These are phyloP conservation scores for Cylloceria caligata DNA, from an alignment of 2,888 invertebrate species.

Conservation along the genomic window DNA sequence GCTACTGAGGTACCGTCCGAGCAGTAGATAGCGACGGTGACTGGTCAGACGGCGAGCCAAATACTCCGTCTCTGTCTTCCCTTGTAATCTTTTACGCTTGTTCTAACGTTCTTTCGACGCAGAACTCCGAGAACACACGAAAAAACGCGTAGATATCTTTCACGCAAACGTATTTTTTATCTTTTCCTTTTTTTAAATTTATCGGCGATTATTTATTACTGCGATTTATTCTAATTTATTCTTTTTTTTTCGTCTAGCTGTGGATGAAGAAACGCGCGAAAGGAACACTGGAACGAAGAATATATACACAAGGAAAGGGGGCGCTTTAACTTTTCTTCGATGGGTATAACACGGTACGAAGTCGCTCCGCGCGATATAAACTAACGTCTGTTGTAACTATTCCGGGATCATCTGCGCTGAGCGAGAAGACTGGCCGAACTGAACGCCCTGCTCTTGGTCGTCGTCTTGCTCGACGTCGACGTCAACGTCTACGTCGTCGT, in stretches of 20 bases:
- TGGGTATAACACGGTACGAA: slow-evolving; percentile 55
- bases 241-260: not conserved
- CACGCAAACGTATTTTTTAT: not conserved
- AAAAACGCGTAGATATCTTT: slow-evolving; percentile 17
- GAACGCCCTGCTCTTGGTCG: slow-evolving; percentile 61
- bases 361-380: slow-evolving; percentile 59
- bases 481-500: slow-evolving; percentile 60
- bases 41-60: slow-evolving; percentile 29
- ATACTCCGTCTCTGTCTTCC: slow-evolving; percentile 7
- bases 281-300: not conserved
- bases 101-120: not conserved
- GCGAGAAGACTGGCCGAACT: slow-evolving; percentile 81
- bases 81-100: slow-evolving; percentile 13
- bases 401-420: slow-evolving; percentile 80
- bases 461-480: slow-evolving; percentile 57
- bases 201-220: slow-evolving; percentile 12
- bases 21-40: slow-evolving; percentile 20
- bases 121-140: slow-evolving; percentile 1
- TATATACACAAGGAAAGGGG: slow-evolving; percentile 5
- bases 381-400: slow-evolving; percentile 74
- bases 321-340: slow-evolving; percentile 7
- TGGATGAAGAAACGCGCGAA: not conserved
- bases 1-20: slow-evolving; percentile 5
- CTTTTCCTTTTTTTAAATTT: not conserved
- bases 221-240: not conserved